Conservation (phyloP, 2,888 invertebrate genomes). For the Apamea crenata region DNA sequence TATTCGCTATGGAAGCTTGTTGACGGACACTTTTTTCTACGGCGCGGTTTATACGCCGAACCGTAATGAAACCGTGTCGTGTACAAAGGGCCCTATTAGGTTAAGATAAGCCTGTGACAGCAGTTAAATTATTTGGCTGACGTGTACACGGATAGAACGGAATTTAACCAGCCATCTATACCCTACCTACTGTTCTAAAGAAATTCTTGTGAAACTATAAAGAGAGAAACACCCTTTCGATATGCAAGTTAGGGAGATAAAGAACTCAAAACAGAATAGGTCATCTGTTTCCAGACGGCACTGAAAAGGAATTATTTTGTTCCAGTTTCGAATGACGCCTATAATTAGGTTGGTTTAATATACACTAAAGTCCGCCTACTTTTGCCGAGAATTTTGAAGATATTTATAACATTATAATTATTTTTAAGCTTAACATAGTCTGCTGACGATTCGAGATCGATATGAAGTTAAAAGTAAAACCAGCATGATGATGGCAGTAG, state of each 20-base stretch:
- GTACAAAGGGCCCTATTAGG: no score
- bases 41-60: no score
- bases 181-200: background rate
- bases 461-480: background rate
- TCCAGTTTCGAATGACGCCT: constrained; percentile 1
- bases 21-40: no score
- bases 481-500: constrained; percentile 4
- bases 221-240: background rate
- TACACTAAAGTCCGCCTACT: background rate
- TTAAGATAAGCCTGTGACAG: background rate
- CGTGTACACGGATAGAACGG: background rate
- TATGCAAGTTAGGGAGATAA: background rate
- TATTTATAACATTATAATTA: constrained; percentile 6
- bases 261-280: background rate
- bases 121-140: background rate
- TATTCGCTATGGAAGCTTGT: no score
- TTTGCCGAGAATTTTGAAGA: background rate
- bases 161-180: background rate
- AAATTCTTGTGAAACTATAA: background rate
- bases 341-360: background rate
- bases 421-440: constrained; percentile 35
- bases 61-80: no score
- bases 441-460: background rate
- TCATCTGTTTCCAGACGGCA: background rate
- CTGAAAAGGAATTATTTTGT: background rate